phyloP scores from a whole-genome alignment of 2,113 vertebrate species.

The Paramormyrops kingsleyae region DNA sequence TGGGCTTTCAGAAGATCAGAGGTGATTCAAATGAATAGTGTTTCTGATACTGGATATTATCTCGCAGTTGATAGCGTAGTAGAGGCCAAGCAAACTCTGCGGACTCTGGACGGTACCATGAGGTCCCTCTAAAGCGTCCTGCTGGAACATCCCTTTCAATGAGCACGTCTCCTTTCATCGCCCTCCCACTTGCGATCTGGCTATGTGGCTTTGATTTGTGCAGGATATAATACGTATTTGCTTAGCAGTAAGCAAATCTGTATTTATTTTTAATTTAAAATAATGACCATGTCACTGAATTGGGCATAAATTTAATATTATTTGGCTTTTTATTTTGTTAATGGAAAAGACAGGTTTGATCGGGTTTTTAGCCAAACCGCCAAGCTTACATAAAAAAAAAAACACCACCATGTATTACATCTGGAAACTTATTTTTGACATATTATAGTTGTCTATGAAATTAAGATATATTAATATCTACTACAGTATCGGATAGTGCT shows the following conservation, averaged over 20 bases:
- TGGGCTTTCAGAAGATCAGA: not conserved
- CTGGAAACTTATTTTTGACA: not conserved
- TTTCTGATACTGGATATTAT: constrained; percentile 2
- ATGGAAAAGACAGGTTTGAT: not conserved
- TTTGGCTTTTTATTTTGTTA: not conserved
- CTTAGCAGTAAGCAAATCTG: constrained; percentile 1
- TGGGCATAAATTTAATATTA: not conserved
- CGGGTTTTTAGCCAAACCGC: not conserved
- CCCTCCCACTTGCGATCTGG: constrained; percentile 53
- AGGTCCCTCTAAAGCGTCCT: constrained; percentile 17
- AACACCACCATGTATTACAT: not conserved
- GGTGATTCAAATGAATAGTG: constrained; percentile 2
- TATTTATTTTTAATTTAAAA: not conserved
- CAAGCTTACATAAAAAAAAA: not conserved
- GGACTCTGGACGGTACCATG: not conserved
- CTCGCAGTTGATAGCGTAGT: not conserved
- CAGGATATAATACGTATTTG: constrained; percentile 53
- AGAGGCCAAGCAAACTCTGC: not conserved
- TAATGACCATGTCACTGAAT: not conserved
- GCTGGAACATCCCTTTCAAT: constrained; percentile 50
- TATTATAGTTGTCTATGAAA: not conserved
- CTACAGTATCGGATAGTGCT: not conserved
- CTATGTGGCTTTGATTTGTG: constrained; percentile 58
- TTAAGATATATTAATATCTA: not conserved
- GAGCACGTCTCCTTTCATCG: constrained; percentile 61